Percentiles rank a stretch among this genome's conserved stretches.
Evolutionary conservation across 2,797 vertebrate species (phyloP).

Genomic region (Falco biarmicus): DNA sequence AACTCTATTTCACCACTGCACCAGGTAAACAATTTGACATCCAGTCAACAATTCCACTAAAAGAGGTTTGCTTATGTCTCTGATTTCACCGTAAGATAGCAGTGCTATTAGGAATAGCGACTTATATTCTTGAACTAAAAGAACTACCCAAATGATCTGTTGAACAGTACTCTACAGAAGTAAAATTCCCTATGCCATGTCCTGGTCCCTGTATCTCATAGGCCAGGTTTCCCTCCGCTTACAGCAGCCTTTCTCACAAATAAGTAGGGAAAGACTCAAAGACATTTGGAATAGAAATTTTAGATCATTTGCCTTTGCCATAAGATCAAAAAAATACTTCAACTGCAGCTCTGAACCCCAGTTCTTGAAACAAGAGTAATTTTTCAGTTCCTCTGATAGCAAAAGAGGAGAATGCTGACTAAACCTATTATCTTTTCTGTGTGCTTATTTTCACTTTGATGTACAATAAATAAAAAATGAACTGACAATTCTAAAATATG

Average conservation of each 20-base stretch:
- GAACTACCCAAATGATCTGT: not conserved
- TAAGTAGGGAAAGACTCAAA: not conserved
- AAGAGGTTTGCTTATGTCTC: not conserved
- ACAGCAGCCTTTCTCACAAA: not conserved
- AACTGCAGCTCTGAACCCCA: not conserved
- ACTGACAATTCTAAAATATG: constrained; percentile 65
- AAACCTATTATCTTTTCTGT: constrained; percentile 39
- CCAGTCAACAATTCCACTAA: not conserved
- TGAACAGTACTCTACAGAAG: not conserved
- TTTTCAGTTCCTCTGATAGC: constrained; percentile 8
- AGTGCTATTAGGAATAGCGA: not conserved
- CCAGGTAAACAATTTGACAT: not conserved
- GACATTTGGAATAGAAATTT: not conserved
- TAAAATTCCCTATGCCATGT: not conserved
- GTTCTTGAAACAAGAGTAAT: constrained; percentile 23
- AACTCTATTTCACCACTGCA: not conserved
- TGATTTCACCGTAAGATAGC: not conserved
- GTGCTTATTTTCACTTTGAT: constrained; percentile 72
- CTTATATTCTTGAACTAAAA: not conserved
- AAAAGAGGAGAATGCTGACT: constrained; percentile 45
- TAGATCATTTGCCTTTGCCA: not conserved
- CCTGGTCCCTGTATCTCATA: not conserved
- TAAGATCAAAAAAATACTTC: not conserved
- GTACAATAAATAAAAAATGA: constrained; percentile 74
- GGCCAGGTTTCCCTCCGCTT: not conserved